A percentile compares a stretch with the other conserved stretches of the same genome.
phyloP scores from a whole-genome alignment of 2,888 invertebrate genomes.

The Clostera curtula region DNA sequence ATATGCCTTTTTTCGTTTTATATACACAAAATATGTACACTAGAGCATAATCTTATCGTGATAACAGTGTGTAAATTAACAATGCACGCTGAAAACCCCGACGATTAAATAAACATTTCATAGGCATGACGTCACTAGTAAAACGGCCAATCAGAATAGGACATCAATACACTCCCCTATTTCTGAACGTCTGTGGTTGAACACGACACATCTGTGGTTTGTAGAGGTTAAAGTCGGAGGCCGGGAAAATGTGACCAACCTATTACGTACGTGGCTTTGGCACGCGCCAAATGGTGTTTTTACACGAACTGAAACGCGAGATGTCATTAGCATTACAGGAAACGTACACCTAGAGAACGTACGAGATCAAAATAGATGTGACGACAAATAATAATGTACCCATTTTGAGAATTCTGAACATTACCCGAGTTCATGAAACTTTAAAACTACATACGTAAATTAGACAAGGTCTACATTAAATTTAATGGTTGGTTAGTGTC shows the following conservation, averaged over 20 bases:
- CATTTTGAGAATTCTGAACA: too few species aligned
- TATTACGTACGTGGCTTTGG: conserved; percentile 19
- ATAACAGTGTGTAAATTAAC: conserved; percentile 37
- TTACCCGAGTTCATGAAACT: too few species aligned
- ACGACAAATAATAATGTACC: too few species aligned
- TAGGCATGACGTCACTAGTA: conserved; percentile 43
- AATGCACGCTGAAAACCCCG: conserved; percentile 31
- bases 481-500: too few species aligned
- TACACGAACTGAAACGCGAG: conserved; percentile 14
- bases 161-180: conserved; percentile 53
- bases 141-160: conserved; percentile 40
- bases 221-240: conserved; percentile 48
- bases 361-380: too few species aligned
- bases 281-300: conserved; percentile 15
- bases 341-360: conserved; percentile 6
- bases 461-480: too few species aligned
- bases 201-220: conserved; percentile 9
- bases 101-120: conserved; percentile 45
- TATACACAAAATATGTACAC: conserved; percentile 35
- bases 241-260: conserved; percentile 25
- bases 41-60: conserved; percentile 43
- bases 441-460: too few species aligned
- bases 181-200: conserved; percentile 36
- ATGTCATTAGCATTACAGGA: conserved; percentile 18
- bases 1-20: conserved; percentile 31